Conservation (phyloP, 1,140 invertebrate species). For the Bombus affinis region DNA sequence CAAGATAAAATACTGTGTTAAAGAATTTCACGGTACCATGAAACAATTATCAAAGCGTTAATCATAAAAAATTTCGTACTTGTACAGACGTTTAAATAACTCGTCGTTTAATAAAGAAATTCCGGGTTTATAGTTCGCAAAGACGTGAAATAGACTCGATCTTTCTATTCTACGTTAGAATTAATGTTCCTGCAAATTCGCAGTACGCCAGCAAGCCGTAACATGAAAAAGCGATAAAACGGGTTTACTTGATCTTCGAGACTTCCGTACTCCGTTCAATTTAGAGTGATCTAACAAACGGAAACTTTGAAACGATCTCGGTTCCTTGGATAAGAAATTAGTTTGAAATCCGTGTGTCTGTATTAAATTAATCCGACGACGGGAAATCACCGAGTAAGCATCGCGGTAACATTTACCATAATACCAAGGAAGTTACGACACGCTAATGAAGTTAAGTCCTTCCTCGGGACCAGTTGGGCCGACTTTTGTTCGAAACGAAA, state of each 20-base stretch:
- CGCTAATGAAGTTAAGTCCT: slow-evolving; percentile 65
- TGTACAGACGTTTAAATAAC: background rate
- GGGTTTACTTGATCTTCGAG: background rate
- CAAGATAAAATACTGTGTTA: background rate
- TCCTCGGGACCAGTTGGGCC: slow-evolving; percentile 11
- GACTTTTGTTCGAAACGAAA: slow-evolving; percentile 4
- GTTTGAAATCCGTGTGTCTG: slow-evolving; percentile 28
- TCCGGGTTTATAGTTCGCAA: no score
- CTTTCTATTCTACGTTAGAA: background rate
- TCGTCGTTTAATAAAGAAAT: background rate
- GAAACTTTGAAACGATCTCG: slow-evolving; percentile 14
- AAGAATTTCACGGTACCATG: background rate
- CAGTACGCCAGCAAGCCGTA: background rate
- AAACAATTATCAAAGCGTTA: background rate
- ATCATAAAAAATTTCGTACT: background rate
- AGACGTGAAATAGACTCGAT: background rate
- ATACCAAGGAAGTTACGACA: slow-evolving; percentile 57
- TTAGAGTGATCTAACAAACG: slow-evolving; percentile 26
- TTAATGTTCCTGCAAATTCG: background rate
- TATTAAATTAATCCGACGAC: slow-evolving; percentile 43
- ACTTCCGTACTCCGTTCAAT: background rate
- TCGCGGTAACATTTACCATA: slow-evolving; percentile 61
- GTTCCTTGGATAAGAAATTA: slow-evolving; percentile 20
- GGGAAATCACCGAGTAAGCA: slow-evolving; percentile 39
- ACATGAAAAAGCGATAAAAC: slow-evolving; percentile 1